Conservation (phyloP, 2,888 invertebrate genomes). For the Mythimna loreyi region DNA sequence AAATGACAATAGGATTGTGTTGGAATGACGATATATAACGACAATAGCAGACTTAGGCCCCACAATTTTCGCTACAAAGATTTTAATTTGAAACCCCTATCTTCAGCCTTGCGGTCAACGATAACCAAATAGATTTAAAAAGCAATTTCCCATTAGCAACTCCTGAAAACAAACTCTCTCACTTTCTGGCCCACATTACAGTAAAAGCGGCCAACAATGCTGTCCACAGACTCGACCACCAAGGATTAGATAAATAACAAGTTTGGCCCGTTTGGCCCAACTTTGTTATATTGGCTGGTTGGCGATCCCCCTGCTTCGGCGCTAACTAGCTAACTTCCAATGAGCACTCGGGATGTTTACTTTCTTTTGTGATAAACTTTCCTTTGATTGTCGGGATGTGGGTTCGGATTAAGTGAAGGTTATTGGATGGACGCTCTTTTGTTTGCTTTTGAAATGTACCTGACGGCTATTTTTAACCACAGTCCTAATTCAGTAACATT, state of each 20-base stretch:
- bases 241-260: slow-evolving; percentile 80
- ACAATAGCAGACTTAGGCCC: no score
- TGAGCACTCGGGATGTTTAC: slow-evolving; percentile 75
- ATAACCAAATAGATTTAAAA: slow-evolving; percentile 22
- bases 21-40: no score
- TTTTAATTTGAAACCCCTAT: no score
- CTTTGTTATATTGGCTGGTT: slow-evolving; percentile 76
- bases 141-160: slow-evolving; percentile 28
- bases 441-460: slow-evolving; percentile 40
- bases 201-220: slow-evolving; percentile 46
- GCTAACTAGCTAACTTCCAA: slow-evolving; percentile 79
- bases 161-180: slow-evolving; percentile 33
- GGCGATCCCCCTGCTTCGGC: slow-evolving; percentile 76
- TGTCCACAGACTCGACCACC: slow-evolving; percentile 50
- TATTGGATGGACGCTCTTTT: slow-evolving; percentile 55
- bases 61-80: no score
- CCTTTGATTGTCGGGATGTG: slow-evolving; percentile 69
- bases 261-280: slow-evolving; percentile 63
- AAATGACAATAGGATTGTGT: no score
- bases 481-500: no score
- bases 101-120: neutral
- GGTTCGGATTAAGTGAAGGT: slow-evolving; percentile 58
- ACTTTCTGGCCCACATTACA: slow-evolving; percentile 25
- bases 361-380: slow-evolving; percentile 81
- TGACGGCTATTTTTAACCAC: neutral